Percentiles rank a stretch among this genome's conserved stretches.
phyloP scores from a whole-genome alignment of 2,797 vertebrate genomes.

The Galagoides demidoff region DNA sequence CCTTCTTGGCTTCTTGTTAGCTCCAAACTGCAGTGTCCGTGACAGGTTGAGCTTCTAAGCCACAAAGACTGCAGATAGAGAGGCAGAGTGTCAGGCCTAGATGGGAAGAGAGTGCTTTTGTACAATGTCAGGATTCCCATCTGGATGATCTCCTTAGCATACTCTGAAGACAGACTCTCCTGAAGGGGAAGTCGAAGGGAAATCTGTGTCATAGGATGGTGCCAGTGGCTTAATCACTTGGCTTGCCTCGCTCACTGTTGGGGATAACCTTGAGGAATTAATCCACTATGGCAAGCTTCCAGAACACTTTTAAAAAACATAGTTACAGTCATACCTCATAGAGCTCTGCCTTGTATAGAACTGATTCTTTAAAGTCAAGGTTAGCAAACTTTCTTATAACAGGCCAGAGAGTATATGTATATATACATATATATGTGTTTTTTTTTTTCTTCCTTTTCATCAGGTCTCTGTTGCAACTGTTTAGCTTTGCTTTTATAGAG shows the following conservation, averaged over 20 bases:
- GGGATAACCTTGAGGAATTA: slow-evolving; percentile 63
- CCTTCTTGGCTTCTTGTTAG: neutral
- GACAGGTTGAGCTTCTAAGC: neutral
- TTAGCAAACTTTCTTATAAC: slow-evolving; percentile 42
- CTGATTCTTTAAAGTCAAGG: neutral
- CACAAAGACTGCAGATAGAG: neutral
- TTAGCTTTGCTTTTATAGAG: neutral
- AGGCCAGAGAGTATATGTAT: neutral
- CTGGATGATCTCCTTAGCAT: neutral
- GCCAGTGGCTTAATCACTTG: slow-evolving; percentile 62
- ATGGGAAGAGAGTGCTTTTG: neutral
- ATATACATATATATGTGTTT: neutral
- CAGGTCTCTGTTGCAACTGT: neutral
- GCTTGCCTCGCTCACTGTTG: slow-evolving; percentile 60
- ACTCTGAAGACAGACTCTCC: neutral
- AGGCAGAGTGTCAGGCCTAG: neutral
- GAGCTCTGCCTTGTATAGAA: neutral
- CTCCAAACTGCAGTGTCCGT: neutral
- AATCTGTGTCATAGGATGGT: slow-evolving; percentile 26
- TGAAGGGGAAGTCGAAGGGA: slow-evolving; percentile 32
- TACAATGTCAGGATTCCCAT: neutral
- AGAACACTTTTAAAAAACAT: slow-evolving; percentile 6
- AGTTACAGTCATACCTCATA: neutral
- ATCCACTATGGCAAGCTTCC: slow-evolving; percentile 33
- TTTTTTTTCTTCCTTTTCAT: slow-evolving; percentile 9